Conservation (phyloP, 2,888 invertebrate genomes). For the Thera britannica region DNA sequence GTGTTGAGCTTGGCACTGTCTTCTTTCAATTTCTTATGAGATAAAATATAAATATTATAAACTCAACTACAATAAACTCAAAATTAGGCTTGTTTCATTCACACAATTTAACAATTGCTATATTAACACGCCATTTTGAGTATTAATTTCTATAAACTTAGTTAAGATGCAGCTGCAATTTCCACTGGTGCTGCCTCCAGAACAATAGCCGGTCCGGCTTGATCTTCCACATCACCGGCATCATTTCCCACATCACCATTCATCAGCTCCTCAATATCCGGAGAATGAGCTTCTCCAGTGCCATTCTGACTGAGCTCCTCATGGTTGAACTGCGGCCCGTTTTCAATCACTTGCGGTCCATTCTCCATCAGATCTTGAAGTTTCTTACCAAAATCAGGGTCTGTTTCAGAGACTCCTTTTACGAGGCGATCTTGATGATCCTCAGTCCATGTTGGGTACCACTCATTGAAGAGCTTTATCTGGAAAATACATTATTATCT, state of each 20-base stretch:
- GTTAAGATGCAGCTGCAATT: conserved; percentile 76
- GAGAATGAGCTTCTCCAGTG: conserved; percentile 58
- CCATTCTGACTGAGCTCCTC: conserved; percentile 74
- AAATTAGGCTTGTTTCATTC: background rate
- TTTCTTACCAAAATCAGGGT: conserved; percentile 89
- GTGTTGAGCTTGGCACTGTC: conserved; percentile 17
- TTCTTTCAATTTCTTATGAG: conserved; percentile 15
- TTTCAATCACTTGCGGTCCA: conserved; percentile 58
- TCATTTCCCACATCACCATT: conserved; percentile 38
- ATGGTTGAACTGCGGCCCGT: conserved; percentile 67
- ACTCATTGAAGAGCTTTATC: conserved; percentile 93
- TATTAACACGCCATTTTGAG: no score
- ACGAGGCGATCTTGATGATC: conserved; percentile 89
- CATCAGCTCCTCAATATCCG: conserved; percentile 46
- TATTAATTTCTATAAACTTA: background rate
- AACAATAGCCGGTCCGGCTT: conserved; percentile 43
- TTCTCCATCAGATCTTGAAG: conserved; percentile 79
- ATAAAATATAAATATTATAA: conserved; percentile 5
- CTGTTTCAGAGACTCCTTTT: conserved; percentile 88
- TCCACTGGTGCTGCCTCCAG: conserved; percentile 69
- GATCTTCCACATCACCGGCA: conserved; percentile 34
- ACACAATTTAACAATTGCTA: background rate
- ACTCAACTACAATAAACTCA: background rate
- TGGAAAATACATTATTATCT: conserved; percentile 53
- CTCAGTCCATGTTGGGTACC: conserved; percentile 91